Conservation (phyloP, 2,888 invertebrate species). For the Thereva nobilitata region DNA sequence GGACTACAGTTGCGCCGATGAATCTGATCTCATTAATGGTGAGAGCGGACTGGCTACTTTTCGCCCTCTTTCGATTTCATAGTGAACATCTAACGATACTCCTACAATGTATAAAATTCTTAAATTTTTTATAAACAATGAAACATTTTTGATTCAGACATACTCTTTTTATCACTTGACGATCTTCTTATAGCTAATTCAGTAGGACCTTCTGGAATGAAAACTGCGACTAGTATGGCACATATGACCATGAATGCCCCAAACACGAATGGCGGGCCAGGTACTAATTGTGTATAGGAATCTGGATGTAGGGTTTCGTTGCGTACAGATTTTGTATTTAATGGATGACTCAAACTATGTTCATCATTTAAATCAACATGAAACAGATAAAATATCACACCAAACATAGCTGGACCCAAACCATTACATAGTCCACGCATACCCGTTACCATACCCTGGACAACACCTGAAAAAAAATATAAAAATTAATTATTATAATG, state of each 20-base stretch:
- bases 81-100: conserved; percentile 75
- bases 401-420: conserved; percentile 97
- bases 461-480: conserved; percentile 63
- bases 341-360: conserved; percentile 50
- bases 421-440: conserved; percentile 98
- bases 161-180: conserved; percentile 66
- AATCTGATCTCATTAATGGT: conserved; percentile 77
- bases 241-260: conserved; percentile 96
- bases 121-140: conserved; percentile 3
- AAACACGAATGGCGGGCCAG: conserved; percentile 98
- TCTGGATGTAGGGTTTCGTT: conserved; percentile 55
- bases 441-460: conserved; percentile 98
- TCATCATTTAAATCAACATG: conserved; percentile 94
- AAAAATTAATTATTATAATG: background rate
- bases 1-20: conserved; percentile 73
- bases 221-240: conserved; percentile 89
- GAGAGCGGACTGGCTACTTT: conserved; percentile 77
- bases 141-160: conserved; percentile 42
- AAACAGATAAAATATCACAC: conserved; percentile 97
- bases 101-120: conserved; percentile 55
- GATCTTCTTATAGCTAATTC: conserved; percentile 56
- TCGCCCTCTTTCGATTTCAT: conserved; percentile 79
- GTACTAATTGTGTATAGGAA: conserved; percentile 73
- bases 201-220: conserved; percentile 73
- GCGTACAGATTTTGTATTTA: conserved; percentile 53